Base-by-base conservation (phyloP, 2,888 invertebrate species). In the Synergus umbraculus region DNA sequence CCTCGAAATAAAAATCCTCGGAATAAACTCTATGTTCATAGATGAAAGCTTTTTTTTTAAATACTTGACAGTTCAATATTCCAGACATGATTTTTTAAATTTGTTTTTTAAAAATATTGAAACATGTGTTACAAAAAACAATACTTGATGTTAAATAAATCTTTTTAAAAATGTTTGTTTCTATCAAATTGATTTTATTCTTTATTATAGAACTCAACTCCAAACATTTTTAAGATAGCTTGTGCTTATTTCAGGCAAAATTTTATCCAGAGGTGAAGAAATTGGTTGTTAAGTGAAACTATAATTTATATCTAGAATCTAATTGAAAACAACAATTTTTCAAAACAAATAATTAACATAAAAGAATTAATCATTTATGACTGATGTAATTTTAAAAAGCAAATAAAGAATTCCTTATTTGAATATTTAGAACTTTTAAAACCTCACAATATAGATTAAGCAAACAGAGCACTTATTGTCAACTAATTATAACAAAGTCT, bases 221-320 rank as follows among this genome's bases (percentile, higher is more conserved):
- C 22, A 9, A 60, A 60, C 0, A 29, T 29, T 63, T 29, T 13
- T 10, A 63, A 22, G 22, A 13, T 12, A 3, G 13, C 5, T 29
- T 49, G 29, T 1, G 54, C 41, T 73, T 37, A 29, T 69, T 29
- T 54, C n/a, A 54, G 37, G 73, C 43, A 66, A 54, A 10, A 37
- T 41, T 73, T 41, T 54, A 73, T 54, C 54, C 54, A 49, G 49
- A 73, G 73, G 41, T 73, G 73, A 73, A 73, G 73, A 73, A 73
- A 54, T 41, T 49, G 54, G 18, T 37, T 41, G 41, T 9, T n/a
- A 73, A 37, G n/a, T 73, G 37, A 46, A 49, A 13, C 37, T 15
- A 49, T 37, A 37, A 46, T 18, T 58, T 9, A 58, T n/a, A 58
- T 9, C 7, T 8, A 58, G 9, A 58, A 18, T 18, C 37, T 5